Percentiles rank a stretch among this genome's conserved stretches.
phyloP scores from a whole-genome alignment of 2,888 invertebrate genomes.

The Diarsia mendica region DNA sequence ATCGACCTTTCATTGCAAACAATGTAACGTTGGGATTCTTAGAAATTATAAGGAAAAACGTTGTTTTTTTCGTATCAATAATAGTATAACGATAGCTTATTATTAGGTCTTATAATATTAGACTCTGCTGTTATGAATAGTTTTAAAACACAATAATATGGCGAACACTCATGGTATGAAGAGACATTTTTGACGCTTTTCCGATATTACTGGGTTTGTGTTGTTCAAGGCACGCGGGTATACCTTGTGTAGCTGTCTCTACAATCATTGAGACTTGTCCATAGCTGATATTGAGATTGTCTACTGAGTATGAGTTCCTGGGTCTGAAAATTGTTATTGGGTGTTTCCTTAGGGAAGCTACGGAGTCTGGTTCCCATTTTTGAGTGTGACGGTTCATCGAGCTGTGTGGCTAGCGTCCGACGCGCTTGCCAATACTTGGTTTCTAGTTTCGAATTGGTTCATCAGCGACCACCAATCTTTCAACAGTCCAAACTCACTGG shows the following conservation, averaged over 20 bases:
- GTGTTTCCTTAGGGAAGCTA: no score
- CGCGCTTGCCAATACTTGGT: no score
- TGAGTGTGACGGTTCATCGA: no score
- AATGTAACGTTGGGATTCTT: neutral
- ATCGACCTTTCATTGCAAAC: neutral
- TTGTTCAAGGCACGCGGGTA: neutral
- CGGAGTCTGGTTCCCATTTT: no score
- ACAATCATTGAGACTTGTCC: no score
- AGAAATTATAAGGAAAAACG: neutral
- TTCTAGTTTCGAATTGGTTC: no score
- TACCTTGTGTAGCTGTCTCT: accelerated
- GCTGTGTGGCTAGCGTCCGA: no score
- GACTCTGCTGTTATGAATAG: neutral
- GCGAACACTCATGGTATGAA: neutral
- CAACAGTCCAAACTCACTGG: neutral
- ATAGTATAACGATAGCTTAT: neutral
- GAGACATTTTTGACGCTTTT: neutral
- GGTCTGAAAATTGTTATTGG: no score
- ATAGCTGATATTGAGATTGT: no score
- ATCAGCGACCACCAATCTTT: neutral
- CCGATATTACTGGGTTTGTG: neutral
- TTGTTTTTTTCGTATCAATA: neutral
- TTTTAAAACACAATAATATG: neutral
- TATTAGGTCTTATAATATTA: neutral
- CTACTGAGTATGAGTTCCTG: no score